Base-by-base conservation (phyloP, 1,140 invertebrate genomes). In the Halesus radiatus region DNA sequence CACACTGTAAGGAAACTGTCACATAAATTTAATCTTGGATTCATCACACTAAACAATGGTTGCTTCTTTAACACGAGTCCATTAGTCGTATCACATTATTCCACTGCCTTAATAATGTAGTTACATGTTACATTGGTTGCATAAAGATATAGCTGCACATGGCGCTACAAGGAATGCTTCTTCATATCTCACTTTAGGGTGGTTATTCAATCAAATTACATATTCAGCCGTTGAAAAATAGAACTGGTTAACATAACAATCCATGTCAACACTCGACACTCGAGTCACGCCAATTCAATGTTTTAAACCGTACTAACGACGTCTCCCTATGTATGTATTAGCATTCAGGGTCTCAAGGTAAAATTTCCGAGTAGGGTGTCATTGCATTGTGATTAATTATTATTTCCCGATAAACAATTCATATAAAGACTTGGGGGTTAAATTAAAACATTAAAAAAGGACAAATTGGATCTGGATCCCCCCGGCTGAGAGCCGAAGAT, bases 1-100 rank as follows among this genome's bases (percentile, higher is more conserved):
- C 76, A 76, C 54, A 70, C 58, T 77, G 80, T 80, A 73, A 79
- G 77, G 60, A 79, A 77, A 80, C 73, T 70, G 80, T 83, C 82
- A 83, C 76, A 83, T 81, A 83, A 83, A 83, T 83, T 54, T 68
- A 83, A 83, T 83, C 82, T 83, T 78, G 82, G 82, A 83, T 83
- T 83, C 82, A 83, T 62, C 56, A 75, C 56, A 72, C 68, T 72
- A 72, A 72, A 72, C 68, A 72, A 72, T 52, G 26, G 50, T 72
- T 72, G 68, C 68, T 72, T 72, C 68, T 72, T 66, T 68, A 68
- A 72, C 68, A 72, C 68, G 16, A 58, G 58, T 76, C 58, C 53
- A 60, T 76, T 60, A 60, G 58, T 60, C 74, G 74, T 76, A 76
- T 76, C 54, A 60, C 74, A 76, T 16, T 32, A 72, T 18, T 72